A percentile compares a stretch with the other conserved stretches of the same genome.
Evolutionary conservation across 2,113 vertebrate species (phyloP).

Genomic region (Bubo bubo): DNA sequence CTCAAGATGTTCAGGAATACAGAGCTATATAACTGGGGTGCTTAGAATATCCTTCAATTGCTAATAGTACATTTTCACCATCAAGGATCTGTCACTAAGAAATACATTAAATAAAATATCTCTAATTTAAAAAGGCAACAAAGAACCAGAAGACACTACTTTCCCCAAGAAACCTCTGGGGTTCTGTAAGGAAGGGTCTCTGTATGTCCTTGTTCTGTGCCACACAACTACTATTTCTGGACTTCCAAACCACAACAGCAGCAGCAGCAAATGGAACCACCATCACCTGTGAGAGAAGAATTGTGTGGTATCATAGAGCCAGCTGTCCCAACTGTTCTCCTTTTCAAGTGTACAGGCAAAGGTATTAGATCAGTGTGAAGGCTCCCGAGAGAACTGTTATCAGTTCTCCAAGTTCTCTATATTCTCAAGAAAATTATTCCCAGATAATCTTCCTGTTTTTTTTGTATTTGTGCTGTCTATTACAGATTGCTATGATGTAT

Average conservation of each 20-base stretch:
- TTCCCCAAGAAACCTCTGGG: background rate
- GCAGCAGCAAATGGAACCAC: background rate
- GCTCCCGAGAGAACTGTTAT: background rate
- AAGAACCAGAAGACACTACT: background rate
- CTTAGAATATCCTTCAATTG: background rate
- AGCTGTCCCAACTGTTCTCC: background rate
- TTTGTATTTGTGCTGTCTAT: background rate
- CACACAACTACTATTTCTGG: background rate
- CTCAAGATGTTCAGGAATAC: background rate
- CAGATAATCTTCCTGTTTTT: background rate
- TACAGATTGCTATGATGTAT: background rate
- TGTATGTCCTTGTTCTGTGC: background rate
- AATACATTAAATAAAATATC: background rate
- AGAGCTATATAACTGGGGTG: fast-evolving
- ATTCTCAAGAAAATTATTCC: background rate
- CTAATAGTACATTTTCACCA: background rate
- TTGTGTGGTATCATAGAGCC: background rate
- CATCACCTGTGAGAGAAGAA: background rate
- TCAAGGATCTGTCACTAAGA: background rate
- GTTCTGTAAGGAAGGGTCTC: background rate
- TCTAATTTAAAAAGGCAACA: background rate
- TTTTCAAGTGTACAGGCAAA: background rate
- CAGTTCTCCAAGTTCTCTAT: background rate
- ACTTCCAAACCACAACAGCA: background rate
- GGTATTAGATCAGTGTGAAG: background rate